Conservation (phyloP, 2,888 invertebrate species). For the Brachycybe producta region DNA sequence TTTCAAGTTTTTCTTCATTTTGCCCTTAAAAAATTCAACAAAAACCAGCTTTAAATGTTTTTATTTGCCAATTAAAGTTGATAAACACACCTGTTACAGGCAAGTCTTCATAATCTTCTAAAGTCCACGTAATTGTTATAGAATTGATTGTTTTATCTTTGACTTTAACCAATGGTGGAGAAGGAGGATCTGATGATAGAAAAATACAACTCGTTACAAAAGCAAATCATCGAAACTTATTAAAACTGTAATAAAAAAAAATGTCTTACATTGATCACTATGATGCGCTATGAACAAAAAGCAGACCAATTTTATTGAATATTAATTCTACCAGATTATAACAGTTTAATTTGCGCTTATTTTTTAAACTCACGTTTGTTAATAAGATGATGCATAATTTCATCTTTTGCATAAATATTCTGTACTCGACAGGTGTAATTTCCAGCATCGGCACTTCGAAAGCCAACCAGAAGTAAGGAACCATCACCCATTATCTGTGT, state of each 20-base stretch:
- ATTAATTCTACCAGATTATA: too few species aligned
- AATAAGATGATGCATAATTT: constrained; percentile 36
- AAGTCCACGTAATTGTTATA: constrained; percentile 11
- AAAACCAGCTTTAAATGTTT: too few species aligned
- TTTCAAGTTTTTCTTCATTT: too few species aligned
- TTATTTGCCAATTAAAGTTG: too few species aligned
- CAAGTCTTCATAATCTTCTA: constrained; percentile 9
- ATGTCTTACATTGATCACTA: too few species aligned
- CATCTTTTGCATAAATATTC: constrained; percentile 69
- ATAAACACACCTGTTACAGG: constrained; percentile 8
- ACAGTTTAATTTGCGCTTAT: not conserved
- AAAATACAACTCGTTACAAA: too few species aligned
- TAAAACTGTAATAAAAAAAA: too few species aligned
- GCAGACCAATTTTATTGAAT: too few species aligned
- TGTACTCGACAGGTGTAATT: constrained; percentile 71
- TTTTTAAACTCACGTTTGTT: constrained; percentile 16
- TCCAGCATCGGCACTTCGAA: constrained; percentile 51
- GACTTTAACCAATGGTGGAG: constrained; percentile 2
- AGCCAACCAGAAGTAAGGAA: constrained; percentile 28
- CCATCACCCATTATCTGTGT: constrained; percentile 30
- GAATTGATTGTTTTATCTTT: constrained; percentile 3
- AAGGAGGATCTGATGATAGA: constrained; percentile 11
- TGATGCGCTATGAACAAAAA: too few species aligned
- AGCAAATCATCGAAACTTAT: too few species aligned
- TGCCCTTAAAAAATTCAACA: too few species aligned